A percentile compares a stretch with the other conserved stretches of the same genome.
Evolutionary conservation across 2,113 vertebrate species (phyloP).

Genomic region (Rostratula benghalensis): DNA sequence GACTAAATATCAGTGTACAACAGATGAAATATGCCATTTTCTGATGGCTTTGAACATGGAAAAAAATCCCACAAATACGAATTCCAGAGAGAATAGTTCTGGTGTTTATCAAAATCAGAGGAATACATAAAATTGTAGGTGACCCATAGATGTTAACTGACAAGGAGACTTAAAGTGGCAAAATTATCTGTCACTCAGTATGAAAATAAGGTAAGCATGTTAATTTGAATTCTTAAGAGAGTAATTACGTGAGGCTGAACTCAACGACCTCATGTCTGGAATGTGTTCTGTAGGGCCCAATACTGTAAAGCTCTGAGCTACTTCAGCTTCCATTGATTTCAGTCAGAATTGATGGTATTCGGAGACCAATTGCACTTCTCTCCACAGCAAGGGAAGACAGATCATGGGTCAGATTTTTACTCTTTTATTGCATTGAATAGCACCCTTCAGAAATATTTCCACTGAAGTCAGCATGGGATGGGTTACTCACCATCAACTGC

Average conservation of each 20-base stretch:
- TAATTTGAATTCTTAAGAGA: slow-evolving; percentile 31
- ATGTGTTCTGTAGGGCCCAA: not conserved
- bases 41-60: not conserved
- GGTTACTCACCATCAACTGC: not conserved
- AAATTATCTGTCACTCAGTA: slow-evolving; percentile 19
- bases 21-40: slow-evolving; percentile 6
- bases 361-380: slow-evolving; percentile 1
- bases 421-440: not conserved
- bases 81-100: not conserved
- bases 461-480: slow-evolving; percentile 9
- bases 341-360: not conserved
- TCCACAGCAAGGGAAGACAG: slow-evolving; percentile 12
- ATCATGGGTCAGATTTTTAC: not conserved
- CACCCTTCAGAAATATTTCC: slow-evolving; percentile 40
- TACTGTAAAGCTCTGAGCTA: not conserved
- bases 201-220: slow-evolving; percentile 29
- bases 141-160: not conserved
- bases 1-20: slow-evolving; percentile 54
- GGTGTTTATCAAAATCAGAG: slow-evolving; percentile 37
- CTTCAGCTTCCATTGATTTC: slow-evolving; percentile 15
- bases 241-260: slow-evolving; percentile 42
- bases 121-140: slow-evolving; percentile 1
- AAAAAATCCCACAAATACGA: slow-evolving; percentile 5
- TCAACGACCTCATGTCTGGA: not conserved
- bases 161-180: slow-evolving; percentile 24